Conservation (phyloP, 2,797 vertebrate species). For the Scolopax rusticola region DNA sequence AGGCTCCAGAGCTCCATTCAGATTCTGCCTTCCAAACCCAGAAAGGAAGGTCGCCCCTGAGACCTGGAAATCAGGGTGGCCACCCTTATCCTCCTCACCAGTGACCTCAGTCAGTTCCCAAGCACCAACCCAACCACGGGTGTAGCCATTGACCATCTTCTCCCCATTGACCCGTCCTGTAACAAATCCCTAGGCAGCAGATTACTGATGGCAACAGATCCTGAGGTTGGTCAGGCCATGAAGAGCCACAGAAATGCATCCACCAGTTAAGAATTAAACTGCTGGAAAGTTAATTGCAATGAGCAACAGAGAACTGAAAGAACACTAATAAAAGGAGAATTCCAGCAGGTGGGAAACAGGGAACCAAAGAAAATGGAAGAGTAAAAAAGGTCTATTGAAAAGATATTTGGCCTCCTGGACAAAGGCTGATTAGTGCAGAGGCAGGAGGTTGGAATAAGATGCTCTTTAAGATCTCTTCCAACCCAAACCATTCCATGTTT, state of each 20-base stretch:
- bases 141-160: not conserved
- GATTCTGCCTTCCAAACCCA: constrained; percentile 36
- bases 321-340: not conserved
- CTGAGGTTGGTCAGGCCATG: accelerated
- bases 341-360: not conserved
- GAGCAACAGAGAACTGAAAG: not conserved
- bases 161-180: not conserved
- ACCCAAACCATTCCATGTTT: not conserved
- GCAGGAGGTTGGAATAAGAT: not conserved
- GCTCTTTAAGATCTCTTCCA: not conserved
- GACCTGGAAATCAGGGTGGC: not conserved
- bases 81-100: not conserved
- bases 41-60: not conserved
- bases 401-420: not conserved
- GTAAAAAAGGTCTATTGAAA: not conserved
- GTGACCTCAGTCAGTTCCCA: not conserved
- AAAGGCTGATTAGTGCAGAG: not conserved
- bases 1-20: constrained; percentile 35
- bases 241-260: not conserved
- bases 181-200: not conserved
- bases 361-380: not conserved
- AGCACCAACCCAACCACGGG: not conserved
- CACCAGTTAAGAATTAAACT: not conserved
- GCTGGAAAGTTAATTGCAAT: not conserved
- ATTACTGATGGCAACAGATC: not conserved